Percentiles rank a stretch among this genome's conserved stretches.
phyloP scores from a whole-genome alignment of 1,140 invertebrate species.

The Ericerus pela region DNA sequence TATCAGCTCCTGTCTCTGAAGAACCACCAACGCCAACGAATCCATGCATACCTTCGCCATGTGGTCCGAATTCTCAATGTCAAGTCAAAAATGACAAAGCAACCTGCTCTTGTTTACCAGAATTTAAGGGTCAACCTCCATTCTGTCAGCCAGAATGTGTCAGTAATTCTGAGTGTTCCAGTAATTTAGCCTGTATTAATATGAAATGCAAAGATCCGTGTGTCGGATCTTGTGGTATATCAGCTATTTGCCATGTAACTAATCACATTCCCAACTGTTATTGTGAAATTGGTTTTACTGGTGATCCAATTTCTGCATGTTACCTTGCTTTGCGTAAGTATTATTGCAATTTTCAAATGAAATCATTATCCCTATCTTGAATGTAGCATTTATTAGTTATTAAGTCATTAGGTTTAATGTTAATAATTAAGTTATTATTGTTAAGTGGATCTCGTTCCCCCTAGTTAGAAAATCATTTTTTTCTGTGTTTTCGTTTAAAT shows the following conservation, averaged over 20 bases:
- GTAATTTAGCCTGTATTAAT: slow-evolving; percentile 37
- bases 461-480: too few relatives aligned
- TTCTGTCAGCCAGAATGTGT: slow-evolving; percentile 38
- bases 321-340: slow-evolving; percentile 20
- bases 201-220: slow-evolving; percentile 42
- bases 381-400: too few relatives aligned
- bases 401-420: too few relatives aligned
- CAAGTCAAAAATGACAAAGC: slow-evolving; percentile 36
- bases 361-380: too few relatives aligned
- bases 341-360: too few relatives aligned
- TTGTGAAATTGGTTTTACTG: slow-evolving; percentile 47
- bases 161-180: slow-evolving; percentile 37
- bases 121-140: slow-evolving; percentile 33
- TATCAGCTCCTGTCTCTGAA: too few relatives aligned
- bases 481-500: too few relatives aligned
- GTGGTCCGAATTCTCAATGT: slow-evolving; percentile 54
- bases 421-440: too few relatives aligned
- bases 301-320: slow-evolving; percentile 45
- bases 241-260: slow-evolving; percentile 48
- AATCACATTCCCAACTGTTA: slow-evolving; percentile 48
- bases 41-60: slow-evolving; percentile 55
- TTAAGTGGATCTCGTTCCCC: too few relatives aligned
- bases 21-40: slow-evolving; percentile 22
- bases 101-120: slow-evolving; percentile 30
- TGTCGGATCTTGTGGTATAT: slow-evolving; percentile 38